Evolutionary conservation across 2,113 vertebrate genomes (phyloP).

Genomic region (Crotalus viridis): DNA sequence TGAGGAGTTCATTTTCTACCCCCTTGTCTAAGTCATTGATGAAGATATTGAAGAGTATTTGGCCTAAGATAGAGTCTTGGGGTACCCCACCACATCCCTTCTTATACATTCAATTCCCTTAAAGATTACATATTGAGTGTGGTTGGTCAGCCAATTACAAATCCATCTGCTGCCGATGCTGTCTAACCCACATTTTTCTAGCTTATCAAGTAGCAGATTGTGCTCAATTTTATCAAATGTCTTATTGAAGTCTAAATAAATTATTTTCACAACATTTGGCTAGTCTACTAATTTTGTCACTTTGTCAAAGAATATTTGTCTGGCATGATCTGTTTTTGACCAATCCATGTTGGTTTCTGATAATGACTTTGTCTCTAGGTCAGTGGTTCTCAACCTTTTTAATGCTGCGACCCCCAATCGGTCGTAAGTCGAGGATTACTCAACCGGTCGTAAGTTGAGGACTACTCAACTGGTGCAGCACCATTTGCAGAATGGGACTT

Average conservation of each 20-base stretch:
- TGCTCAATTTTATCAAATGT: background rate
- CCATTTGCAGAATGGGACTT: no score
- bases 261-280: background rate
- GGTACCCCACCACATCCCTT: background rate
- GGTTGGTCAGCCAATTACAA: background rate
- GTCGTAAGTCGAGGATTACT: no score
- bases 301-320: background rate
- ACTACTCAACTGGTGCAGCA: no score
- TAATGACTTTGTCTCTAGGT: background rate
- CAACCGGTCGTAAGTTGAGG: no score
- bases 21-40: background rate
- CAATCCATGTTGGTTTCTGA: background rate
- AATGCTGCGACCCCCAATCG: no score
- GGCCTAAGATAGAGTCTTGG: background rate
- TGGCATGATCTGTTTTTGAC: background rate
- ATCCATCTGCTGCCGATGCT: background rate
- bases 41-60: background rate
- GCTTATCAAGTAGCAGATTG: background rate
- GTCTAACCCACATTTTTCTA: background rate
- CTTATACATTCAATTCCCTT: background rate
- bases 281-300: background rate
- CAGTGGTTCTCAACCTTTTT: no score
- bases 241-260: background rate
- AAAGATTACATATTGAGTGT: background rate
- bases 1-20: background rate